Conservation (phyloP, 2,113 vertebrate species). For the Pterocles gutturalis region DNA sequence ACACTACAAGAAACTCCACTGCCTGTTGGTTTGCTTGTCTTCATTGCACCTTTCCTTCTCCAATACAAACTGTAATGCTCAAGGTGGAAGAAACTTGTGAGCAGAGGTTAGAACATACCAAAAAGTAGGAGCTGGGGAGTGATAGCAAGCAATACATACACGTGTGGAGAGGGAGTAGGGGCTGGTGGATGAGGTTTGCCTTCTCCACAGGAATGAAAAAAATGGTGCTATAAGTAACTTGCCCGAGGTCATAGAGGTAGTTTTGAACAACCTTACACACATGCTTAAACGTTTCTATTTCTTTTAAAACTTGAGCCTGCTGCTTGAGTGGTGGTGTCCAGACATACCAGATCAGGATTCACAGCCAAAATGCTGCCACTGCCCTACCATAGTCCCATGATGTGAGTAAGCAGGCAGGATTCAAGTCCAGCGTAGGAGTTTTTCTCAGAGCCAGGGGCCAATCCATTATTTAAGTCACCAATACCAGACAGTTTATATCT, state of each 20-base stretch:
- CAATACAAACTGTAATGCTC: not conserved
- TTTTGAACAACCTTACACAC: not conserved
- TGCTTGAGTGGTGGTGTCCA: not conserved
- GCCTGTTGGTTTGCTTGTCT: not conserved
- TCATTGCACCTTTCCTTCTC: not conserved
- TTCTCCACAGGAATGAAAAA: not conserved
- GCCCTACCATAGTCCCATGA: fast-evolving
- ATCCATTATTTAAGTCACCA: not conserved
- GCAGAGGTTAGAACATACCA: not conserved
- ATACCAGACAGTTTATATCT: not conserved
- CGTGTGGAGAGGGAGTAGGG: fast-evolving
- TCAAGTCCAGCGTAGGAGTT: not conserved
- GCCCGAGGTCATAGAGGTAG: not conserved
- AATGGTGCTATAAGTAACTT: not conserved
- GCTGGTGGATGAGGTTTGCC: not conserved
- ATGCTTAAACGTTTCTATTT: not conserved
- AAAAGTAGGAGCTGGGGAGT: not conserved
- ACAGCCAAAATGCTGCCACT: not conserved
- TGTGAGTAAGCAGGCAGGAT: not conserved
- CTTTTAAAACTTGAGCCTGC: not conserved
- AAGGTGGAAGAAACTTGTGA: not conserved
- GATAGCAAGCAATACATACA: not conserved
- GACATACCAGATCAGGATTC: fast-evolving
- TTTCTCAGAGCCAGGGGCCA: not conserved
- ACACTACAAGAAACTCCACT: not conserved